These are phyloP conservation scores for Acestrorhynchus altus DNA, from an alignment of 2,797 vertebrate genomes.

Conservation along the genomic window DNA sequence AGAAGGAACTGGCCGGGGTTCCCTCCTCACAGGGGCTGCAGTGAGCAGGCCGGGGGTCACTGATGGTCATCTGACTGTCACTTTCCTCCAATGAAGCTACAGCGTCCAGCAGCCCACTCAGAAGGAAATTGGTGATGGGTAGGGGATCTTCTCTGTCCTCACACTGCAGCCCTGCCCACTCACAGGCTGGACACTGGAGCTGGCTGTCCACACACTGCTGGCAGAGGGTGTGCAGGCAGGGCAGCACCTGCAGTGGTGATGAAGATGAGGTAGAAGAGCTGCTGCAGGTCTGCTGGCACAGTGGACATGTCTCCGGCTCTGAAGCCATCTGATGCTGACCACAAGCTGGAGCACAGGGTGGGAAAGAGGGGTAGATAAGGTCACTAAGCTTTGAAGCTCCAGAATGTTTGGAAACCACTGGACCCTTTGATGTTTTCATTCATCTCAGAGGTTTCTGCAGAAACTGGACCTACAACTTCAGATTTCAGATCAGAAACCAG, in stretches of 20 bases:
- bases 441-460: too few species aligned
- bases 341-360: background rate
- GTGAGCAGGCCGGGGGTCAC: conserved; percentile 66
- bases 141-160: conserved; percentile 92
- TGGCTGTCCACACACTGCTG: conserved; percentile 91
- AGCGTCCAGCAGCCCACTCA: conserved; percentile 91
- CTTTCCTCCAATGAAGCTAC: conserved; percentile 88
- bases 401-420: too few species aligned
- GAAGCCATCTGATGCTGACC: conserved; percentile 74
- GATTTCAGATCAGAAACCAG: too few species aligned
- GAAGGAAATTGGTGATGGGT: conserved; percentile 90
- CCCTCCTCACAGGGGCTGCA: conserved; percentile 93
- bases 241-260: conserved; percentile 88
- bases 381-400: too few species aligned
- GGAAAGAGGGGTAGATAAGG: too few species aligned
- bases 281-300: conserved; percentile 92
- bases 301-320: conserved; percentile 90
- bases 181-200: conserved; percentile 87
- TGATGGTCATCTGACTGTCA: conserved; percentile 70
- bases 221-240: conserved; percentile 92
- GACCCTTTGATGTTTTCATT: too few species aligned
- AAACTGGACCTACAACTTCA: too few species aligned
- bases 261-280: conserved; percentile 83
- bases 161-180: conserved; percentile 90
- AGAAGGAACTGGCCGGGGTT: conserved; percentile 88